phyloP scores from a whole-genome alignment of 2,113 vertebrate genomes.

The Caranx ignobilis region DNA sequence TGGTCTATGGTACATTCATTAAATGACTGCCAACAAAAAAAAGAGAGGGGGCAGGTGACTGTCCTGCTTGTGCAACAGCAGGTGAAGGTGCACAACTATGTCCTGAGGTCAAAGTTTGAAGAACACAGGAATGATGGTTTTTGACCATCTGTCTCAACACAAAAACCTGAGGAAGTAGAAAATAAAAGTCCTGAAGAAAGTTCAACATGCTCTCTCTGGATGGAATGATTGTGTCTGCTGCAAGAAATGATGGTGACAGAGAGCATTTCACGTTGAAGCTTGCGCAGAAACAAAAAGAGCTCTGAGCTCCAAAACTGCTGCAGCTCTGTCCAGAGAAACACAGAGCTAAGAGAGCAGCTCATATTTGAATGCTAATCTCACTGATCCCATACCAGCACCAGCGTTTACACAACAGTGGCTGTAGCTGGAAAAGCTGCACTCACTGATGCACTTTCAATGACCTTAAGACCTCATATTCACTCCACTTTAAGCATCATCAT shows the following conservation, averaged over 20 bases:
- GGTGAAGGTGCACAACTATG: constrained; percentile 33
- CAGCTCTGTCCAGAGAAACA: too few relatives aligned
- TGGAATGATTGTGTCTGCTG: constrained; percentile 21
- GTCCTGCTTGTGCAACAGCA: not conserved
- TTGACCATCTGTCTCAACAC: not conserved
- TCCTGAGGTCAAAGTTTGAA: constrained; percentile 40
- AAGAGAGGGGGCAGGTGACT: not conserved
- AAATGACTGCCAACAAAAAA: not conserved
- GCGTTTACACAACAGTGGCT: too few relatives aligned
- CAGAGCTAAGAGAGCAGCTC: too few relatives aligned
- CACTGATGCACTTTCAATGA: not conserved
- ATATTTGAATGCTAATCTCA: too few relatives aligned
- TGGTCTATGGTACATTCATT: not conserved
- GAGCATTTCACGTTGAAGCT: not conserved
- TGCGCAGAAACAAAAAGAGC: not conserved
- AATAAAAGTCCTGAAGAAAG: not conserved
- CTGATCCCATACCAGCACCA: too few relatives aligned
- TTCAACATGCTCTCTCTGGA: constrained; percentile 7
- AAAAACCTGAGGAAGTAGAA: constrained; percentile 33
- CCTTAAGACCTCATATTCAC: not conserved
- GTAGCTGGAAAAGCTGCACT: not conserved
- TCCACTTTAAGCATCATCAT: too few relatives aligned
- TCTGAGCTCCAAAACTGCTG: not conserved
- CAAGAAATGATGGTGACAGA: not conserved
- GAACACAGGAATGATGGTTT: not conserved